Percentiles rank a stretch among this genome's conserved stretches.
Evolutionary conservation across 1,140 invertebrate species (phyloP).

Genomic region (Scaptomyza montana): DNA sequence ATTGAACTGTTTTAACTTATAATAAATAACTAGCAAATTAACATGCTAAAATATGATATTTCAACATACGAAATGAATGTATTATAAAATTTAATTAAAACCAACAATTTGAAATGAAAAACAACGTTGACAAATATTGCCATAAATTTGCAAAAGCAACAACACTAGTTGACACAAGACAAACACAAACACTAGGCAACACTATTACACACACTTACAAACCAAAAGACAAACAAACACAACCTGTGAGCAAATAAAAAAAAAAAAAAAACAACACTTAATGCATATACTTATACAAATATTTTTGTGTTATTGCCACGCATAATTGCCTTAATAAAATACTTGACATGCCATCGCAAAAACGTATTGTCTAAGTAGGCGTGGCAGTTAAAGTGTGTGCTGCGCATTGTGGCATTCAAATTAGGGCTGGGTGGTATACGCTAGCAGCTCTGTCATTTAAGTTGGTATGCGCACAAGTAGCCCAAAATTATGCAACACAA

Average conservation of each 20-base stretch:
- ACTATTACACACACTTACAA: slow-evolving; percentile 24
- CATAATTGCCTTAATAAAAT: slow-evolving; percentile 74
- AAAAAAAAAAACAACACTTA: slow-evolving; percentile 23
- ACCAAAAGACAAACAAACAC: not conserved
- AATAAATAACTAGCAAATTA: too few relatives aligned
- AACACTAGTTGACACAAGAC: slow-evolving; percentile 16
- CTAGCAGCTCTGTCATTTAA: slow-evolving; percentile 22
- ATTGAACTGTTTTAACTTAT: too few relatives aligned
- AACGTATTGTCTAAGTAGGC: slow-evolving; percentile 23
- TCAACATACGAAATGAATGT: too few relatives aligned
- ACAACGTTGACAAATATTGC: slow-evolving; percentile 6
- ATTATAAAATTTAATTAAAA: too few relatives aligned
- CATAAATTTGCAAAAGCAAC: slow-evolving; percentile 9
- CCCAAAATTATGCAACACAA: slow-evolving; percentile 51
- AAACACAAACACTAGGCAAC: slow-evolving; percentile 34
- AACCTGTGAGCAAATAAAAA: slow-evolving; percentile 24
- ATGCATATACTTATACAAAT: slow-evolving; percentile 16
- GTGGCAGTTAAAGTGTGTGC: slow-evolving; percentile 21
- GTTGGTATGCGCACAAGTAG: slow-evolving; percentile 25
- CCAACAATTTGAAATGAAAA: not conserved
- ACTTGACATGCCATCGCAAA: slow-evolving; percentile 26
- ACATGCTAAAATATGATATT: too few relatives aligned
- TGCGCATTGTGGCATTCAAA: slow-evolving; percentile 27
- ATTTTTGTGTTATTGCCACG: slow-evolving; percentile 48
- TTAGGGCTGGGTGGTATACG: slow-evolving; percentile 11